Conservation (phyloP, 1,140 invertebrate species). For the Drosophila novamexicana region DNA sequence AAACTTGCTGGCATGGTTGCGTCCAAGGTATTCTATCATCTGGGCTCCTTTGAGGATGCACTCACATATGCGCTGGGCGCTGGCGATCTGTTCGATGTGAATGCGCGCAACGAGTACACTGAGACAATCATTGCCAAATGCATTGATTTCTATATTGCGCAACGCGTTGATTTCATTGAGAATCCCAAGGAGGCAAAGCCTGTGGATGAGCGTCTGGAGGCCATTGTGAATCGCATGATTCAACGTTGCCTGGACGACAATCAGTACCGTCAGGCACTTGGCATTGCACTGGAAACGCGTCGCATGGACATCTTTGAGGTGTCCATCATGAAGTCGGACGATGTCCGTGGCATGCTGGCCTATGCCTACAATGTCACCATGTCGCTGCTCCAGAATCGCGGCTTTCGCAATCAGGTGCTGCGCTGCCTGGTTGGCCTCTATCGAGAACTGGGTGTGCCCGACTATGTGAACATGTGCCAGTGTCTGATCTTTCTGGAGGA, state of each 20-base stretch:
- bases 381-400: conserved; percentile 96
- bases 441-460: conserved; percentile 92
- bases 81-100: conserved; percentile 97
- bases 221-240: conserved; percentile 98
- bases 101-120: conserved; percentile 96
- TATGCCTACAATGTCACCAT: conserved; percentile 98
- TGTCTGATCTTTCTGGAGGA: conserved; percentile 98
- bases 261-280: conserved; percentile 96
- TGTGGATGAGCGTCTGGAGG: conserved; percentile 95
- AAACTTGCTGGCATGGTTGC: conserved; percentile 98
- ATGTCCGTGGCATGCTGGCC: conserved; percentile 94
- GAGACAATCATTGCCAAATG: conserved; percentile 98
- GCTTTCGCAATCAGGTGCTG: conserved; percentile 95
- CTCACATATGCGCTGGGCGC: conserved; percentile 97
- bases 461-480: conserved; percentile 98
- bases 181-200: conserved; percentile 87
- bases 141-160: conserved; percentile 97
- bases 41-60: conserved; percentile 98
- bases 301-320: conserved; percentile 97
- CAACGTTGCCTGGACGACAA: conserved; percentile 96
- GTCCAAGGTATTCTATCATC: conserved; percentile 99
- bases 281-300: conserved; percentile 96
- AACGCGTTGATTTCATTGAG: conserved; percentile 89
- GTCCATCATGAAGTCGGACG: conserved; percentile 96
- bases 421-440: conserved; percentile 96